phyloP scores from a whole-genome alignment of 2,113 vertebrate genomes.

The Thamnaconus septentrionalis region DNA sequence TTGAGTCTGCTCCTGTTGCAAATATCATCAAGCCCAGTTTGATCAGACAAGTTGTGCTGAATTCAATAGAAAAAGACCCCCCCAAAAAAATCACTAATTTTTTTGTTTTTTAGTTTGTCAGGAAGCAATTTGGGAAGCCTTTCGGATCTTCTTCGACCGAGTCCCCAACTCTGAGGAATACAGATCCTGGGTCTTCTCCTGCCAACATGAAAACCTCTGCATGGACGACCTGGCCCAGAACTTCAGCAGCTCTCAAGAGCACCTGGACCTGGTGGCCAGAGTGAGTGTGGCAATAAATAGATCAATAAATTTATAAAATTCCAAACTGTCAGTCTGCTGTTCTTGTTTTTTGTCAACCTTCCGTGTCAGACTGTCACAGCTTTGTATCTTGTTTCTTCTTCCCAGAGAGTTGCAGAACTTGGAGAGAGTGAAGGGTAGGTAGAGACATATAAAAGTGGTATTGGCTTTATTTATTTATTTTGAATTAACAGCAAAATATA shows the following conservation, averaged over 20 bases:
- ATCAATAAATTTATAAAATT: too few relatives aligned
- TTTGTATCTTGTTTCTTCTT: slow-evolving; percentile 7
- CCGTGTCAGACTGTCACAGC: background rate
- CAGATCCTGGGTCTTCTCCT: slow-evolving; percentile 86
- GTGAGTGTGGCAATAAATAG: slow-evolving; percentile 64
- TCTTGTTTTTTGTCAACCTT: background rate
- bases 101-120: slow-evolving; percentile 83
- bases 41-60: too few relatives aligned
- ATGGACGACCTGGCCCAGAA: slow-evolving; percentile 90
- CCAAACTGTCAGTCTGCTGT: background rate
- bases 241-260: slow-evolving; percentile 91
- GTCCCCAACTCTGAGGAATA: slow-evolving; percentile 90
- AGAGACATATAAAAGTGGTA: background rate
- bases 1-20: too few relatives aligned
- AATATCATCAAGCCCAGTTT: too few relatives aligned
- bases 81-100: background rate
- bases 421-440: slow-evolving; percentile 60
- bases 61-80: too few relatives aligned
- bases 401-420: slow-evolving; percentile 60
- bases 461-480: background rate
- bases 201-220: slow-evolving; percentile 88
- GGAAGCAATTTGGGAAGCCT: slow-evolving; percentile 95
- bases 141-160: slow-evolving; percentile 90
- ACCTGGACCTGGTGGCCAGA: slow-evolving; percentile 84
- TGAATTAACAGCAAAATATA: too few relatives aligned